phyloP scores from a whole-genome alignment of 2,113 vertebrate species.

The Dasypus novemcinctus region DNA sequence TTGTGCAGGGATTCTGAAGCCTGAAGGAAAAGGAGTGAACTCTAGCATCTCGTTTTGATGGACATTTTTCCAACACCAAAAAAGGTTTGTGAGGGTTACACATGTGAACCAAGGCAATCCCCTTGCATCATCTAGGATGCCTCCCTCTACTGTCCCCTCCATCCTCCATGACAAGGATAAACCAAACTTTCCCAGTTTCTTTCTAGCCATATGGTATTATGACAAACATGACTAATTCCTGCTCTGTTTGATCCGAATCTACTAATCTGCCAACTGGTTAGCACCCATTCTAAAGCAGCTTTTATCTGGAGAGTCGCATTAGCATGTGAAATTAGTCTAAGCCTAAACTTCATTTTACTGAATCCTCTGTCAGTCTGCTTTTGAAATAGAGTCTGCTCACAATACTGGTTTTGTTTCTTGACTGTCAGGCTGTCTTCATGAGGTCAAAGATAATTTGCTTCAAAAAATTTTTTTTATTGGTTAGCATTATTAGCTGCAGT shows the following conservation, averaged over 20 bases:
- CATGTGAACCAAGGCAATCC: neutral
- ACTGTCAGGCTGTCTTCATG: slow-evolving; percentile 56
- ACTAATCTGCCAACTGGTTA: slow-evolving; percentile 75
- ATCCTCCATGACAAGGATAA: neutral
- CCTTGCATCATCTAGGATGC: neutral
- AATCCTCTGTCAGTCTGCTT: slow-evolving; percentile 46
- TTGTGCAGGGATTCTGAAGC: neutral
- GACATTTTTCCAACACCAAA: neutral
- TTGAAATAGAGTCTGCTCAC: slow-evolving; percentile 60
- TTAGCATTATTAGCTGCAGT: slow-evolving; percentile 13
- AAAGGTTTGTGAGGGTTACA: neutral
- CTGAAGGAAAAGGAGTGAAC: neutral
- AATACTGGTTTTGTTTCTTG: slow-evolving; percentile 73
- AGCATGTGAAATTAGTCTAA: slow-evolving; percentile 77
- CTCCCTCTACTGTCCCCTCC: neutral
- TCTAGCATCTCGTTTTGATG: slow-evolving; percentile 15
- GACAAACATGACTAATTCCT: slow-evolving; percentile 74
- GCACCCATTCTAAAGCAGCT: slow-evolving; percentile 68
- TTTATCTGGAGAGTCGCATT: slow-evolving; percentile 73
- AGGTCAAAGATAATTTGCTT: slow-evolving; percentile 61
- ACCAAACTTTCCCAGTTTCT: slow-evolving; percentile 2
- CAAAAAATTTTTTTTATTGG: neutral
- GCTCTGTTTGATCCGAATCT: slow-evolving; percentile 64
- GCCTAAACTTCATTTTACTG: slow-evolving; percentile 66
- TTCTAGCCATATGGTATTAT: slow-evolving; percentile 71